Base-by-base conservation (phyloP, 2,113 vertebrate species). In the Marcusenius ussheri region DNA sequence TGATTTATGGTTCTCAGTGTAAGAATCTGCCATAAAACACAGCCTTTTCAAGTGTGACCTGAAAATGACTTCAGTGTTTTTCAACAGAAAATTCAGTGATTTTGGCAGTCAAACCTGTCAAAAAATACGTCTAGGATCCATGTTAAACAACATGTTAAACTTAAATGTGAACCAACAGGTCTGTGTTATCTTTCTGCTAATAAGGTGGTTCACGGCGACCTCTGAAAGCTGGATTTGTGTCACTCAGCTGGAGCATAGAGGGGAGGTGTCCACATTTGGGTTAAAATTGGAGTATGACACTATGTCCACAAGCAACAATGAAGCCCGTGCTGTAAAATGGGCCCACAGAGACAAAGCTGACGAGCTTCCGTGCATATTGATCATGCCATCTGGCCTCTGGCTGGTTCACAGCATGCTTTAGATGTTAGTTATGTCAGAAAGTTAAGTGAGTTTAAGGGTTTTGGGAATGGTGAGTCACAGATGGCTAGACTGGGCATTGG, bases 341-440 rank as follows among this genome's bases (percentile, higher is more conserved):
- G 74, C 74, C 74, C 35, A 39, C 74, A 42, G 74, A 80, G 74
- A 80, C 74, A 39, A 17, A 19, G 74, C 70, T 39, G 70, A 77
- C 15, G n/a, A 10, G 70, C 17, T 80, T 42, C 74, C 31, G 39
- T 80, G 74, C 74, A 80, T 80, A 80, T 42, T 80, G 74, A 80
- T 35, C 17, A 42, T 80, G 35, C 74, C 74, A 80, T 80, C 74
- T 80, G 74, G 74, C 13, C 74, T 80, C 35, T 80, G 13, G 74
- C 74, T 80, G 74, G 35, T 80, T 80, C 74, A 80, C 35, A 80
- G 31, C n/a, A 17, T 5, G 74, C 31, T 42, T 80, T 80, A 80
- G 74, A 35, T 80, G 35, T 80, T 80, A 80, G 74, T 80, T 35
- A 80, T 80, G 74, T 80, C 35, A 80, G 74, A 80, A 80, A 80